Percentiles rank a stretch among this genome's conserved stretches.
These are phyloP conservation scores for Oryzias woworae DNA, from an alignment of 2,113 vertebrate genomes.

Conservation along the genomic window DNA sequence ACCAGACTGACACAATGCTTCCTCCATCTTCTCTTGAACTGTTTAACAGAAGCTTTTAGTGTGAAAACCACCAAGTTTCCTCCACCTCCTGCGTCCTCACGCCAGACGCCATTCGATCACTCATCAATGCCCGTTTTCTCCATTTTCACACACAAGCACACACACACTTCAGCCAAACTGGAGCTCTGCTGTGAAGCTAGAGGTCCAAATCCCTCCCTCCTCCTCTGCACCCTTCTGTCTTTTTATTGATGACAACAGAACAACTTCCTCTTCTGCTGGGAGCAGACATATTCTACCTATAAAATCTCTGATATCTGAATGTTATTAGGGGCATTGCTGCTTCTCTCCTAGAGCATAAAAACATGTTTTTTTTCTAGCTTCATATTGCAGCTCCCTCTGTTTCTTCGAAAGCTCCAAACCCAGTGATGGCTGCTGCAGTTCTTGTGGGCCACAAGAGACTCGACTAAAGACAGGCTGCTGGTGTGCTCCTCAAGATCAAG, in stretches of 20 bases:
- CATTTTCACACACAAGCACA: not conserved
- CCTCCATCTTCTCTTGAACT: not conserved
- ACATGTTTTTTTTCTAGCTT: not conserved
- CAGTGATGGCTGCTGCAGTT: conserved; percentile 12
- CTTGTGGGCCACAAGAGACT: conserved; percentile 18
- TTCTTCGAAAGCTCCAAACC: conserved; percentile 28
- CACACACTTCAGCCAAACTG: conserved; percentile 2
- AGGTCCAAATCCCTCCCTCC: conserved; percentile 11
- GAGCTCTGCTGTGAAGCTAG: conserved; percentile 3
- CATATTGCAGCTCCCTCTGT: not conserved
- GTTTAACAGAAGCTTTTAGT: conserved; percentile 21
- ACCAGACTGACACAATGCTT: not conserved
- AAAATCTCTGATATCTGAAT: not conserved
- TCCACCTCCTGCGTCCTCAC: conserved; percentile 28
- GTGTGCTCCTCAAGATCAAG: conserved; percentile 7
- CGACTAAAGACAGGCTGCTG: conserved; percentile 10
- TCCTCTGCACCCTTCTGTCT: not conserved
- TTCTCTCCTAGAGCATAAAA: not conserved
- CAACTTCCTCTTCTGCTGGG: conserved; percentile 4
- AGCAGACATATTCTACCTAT: not conserved
- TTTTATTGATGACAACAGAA: conserved; percentile 2
- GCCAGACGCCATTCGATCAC: conserved; percentile 47
- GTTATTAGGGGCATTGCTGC: not conserved
- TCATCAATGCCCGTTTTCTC: conserved; percentile 50
- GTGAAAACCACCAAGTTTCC: conserved; percentile 39